A percentile compares a stretch with the other conserved stretches of the same genome.
These are phyloP conservation scores for Cepaea hortensis DNA, from an alignment of 2,888 invertebrate species.

Conservation along the genomic window DNA sequence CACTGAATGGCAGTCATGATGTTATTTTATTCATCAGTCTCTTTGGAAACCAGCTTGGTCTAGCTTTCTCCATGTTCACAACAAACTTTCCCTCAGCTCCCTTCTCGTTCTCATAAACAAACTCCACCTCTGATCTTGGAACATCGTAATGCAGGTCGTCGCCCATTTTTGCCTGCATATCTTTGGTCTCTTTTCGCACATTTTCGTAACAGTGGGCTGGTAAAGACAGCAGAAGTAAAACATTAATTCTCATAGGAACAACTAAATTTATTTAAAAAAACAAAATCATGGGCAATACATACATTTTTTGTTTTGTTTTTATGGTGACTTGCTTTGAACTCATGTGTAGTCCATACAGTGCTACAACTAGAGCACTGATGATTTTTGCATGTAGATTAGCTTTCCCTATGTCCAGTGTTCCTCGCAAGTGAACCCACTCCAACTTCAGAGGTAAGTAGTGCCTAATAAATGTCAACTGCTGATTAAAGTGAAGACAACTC, in stretches of 20 bases:
- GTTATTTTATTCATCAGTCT: constrained; percentile 81
- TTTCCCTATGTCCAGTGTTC: too few species aligned
- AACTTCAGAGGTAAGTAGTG: too few species aligned
- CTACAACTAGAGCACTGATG: too few species aligned
- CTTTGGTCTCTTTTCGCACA: constrained; percentile 87
- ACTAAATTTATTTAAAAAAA: too few species aligned
- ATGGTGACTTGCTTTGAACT: too few species aligned
- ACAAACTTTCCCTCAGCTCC: constrained; percentile 82
- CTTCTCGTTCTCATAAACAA: constrained; percentile 89
- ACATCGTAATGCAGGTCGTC: constrained; percentile 81
- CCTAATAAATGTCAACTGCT: too few species aligned
- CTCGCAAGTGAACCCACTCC: too few species aligned
- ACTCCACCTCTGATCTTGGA: constrained; percentile 83
- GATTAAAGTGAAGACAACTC: too few species aligned
- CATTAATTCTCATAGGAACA: not conserved
- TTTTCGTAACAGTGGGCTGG: constrained; percentile 89
- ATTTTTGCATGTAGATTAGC: too few species aligned
- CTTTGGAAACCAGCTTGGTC: constrained; percentile 92
- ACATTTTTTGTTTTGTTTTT: too few species aligned
- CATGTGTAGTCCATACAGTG: too few species aligned
- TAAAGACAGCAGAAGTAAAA: constrained; percentile 61
- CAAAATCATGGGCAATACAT: too few species aligned
- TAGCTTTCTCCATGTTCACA: constrained; percentile 86
- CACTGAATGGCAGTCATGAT: not conserved
- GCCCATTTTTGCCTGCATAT: constrained; percentile 86